These are phyloP conservation scores for Hofmannophila pseudospretella DNA, from an alignment of 2,888 invertebrate genomes.

Conservation along the genomic window DNA sequence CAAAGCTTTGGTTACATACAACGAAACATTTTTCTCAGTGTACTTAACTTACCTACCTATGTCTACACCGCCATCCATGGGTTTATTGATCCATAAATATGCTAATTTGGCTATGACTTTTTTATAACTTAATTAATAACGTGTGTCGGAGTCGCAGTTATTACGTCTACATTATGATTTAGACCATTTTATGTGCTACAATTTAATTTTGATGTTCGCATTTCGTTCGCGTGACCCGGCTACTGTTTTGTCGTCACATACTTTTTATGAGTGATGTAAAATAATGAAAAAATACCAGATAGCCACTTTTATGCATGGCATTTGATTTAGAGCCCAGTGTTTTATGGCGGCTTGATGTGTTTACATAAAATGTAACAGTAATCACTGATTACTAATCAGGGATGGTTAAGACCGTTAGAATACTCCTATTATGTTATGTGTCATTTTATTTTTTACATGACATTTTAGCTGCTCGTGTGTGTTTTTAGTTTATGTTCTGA, in stretches of 20 bases:
- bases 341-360: slow-evolving; percentile 31
- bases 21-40: no score
- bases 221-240: slow-evolving; percentile 52
- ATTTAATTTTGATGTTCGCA: slow-evolving; percentile 61
- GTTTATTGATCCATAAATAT: slow-evolving; percentile 67
- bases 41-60: background rate
- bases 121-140: slow-evolving; percentile 77
- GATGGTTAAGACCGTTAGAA: no score
- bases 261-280: slow-evolving; percentile 68
- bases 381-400: background rate
- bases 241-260: slow-evolving; percentile 54
- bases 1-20: no score
- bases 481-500: no score
- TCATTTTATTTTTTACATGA: no score
- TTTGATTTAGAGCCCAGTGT: slow-evolving; percentile 58
- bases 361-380: slow-evolving; percentile 16
- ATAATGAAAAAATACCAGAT: slow-evolving; percentile 69
- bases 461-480: no score
- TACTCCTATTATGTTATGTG: no score
- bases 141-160: slow-evolving; percentile 44
- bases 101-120: slow-evolving; percentile 71
- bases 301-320: slow-evolving; percentile 39
- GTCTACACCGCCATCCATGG: slow-evolving; percentile 10
- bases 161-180: slow-evolving; percentile 62
- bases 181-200: slow-evolving; percentile 64